A percentile compares a stretch with the other conserved stretches of the same genome.
phyloP scores from a whole-genome alignment of 2,888 invertebrate genomes.

The Arrhopalites spinosus region DNA sequence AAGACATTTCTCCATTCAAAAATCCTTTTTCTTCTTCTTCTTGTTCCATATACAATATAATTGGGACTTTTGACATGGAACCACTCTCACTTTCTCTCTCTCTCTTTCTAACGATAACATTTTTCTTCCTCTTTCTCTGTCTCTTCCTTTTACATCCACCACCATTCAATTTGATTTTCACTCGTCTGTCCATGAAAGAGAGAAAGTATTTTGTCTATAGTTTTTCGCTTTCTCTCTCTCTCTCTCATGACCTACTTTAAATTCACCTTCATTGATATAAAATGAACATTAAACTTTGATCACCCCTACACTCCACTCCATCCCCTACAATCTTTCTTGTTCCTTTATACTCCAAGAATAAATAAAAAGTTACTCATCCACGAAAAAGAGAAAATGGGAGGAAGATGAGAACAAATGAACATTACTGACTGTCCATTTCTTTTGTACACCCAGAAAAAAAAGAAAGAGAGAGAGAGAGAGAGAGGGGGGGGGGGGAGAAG shows the following conservation, averaged over 20 bases:
- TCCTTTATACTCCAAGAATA: too few relatives aligned
- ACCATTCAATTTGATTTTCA: conserved; percentile 9
- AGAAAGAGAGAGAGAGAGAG: not conserved
- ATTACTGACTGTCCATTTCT: not conserved
- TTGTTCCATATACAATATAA: too few relatives aligned
- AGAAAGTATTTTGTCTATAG: not conserved
- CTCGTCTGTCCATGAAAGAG: not conserved
- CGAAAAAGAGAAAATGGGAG: too few relatives aligned
- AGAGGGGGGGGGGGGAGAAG: too few relatives aligned
- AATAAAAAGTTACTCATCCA: too few relatives aligned
- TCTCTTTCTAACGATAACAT: too few relatives aligned
- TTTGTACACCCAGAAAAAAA: not conserved
- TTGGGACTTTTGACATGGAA: too few relatives aligned
- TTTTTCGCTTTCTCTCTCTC: not conserved
- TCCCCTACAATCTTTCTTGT: not conserved
- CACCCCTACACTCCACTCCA: not conserved
- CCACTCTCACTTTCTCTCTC: too few relatives aligned
- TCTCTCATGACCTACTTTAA: not conserved
- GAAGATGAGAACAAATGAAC: too few relatives aligned
- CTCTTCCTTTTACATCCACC: not conserved
- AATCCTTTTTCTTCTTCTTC: too few relatives aligned
- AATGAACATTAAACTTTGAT: conserved; percentile 5
- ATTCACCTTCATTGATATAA: conserved; percentile 2
- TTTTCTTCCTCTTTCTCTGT: too few relatives aligned
- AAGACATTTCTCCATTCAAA: too few relatives aligned